phyloP scores from a whole-genome alignment of 2,888 invertebrate genomes.

The Synergus japonicus region DNA sequence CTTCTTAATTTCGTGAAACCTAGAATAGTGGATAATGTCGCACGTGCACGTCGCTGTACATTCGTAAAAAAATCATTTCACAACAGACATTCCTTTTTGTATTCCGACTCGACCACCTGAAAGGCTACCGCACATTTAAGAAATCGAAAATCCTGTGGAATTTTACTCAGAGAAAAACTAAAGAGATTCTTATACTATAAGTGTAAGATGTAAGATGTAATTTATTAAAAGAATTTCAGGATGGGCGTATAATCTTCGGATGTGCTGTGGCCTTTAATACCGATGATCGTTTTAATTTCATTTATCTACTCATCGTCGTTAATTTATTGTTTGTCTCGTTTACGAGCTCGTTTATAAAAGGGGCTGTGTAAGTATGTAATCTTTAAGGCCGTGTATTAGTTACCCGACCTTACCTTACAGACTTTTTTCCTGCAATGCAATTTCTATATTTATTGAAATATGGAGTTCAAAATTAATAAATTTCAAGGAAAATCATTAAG shows the following conservation, averaged over 20 bases:
- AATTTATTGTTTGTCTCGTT: slow-evolving; percentile 27
- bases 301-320: slow-evolving; percentile 25
- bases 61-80: slow-evolving; percentile 1
- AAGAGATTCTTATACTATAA: slow-evolving; percentile 36
- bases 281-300: slow-evolving; percentile 26
- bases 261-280: slow-evolving; percentile 37
- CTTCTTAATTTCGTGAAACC: neutral
- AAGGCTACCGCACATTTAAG: slow-evolving; percentile 36
- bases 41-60: slow-evolving; percentile 3
- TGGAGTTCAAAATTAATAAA: too few species aligned
- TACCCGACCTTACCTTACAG: too few species aligned
- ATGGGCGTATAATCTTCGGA: neutral
- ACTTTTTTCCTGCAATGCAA: too few species aligned
- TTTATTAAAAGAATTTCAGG: slow-evolving; percentile 6
- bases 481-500: too few species aligned
- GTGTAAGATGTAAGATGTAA: slow-evolving; percentile 32
- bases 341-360: slow-evolving; percentile 28
- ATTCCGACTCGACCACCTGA: slow-evolving; percentile 7
- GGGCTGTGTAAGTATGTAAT: slow-evolving; percentile 30
- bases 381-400: neutral
- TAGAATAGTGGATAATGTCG: neutral
- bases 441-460: too few species aligned
- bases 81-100: slow-evolving; percentile 30
- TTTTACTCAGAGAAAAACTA: slow-evolving; percentile 19
- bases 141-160: neutral